phyloP scores from a whole-genome alignment of 2,888 invertebrate genomes.

The Dynastes grantii region DNA sequence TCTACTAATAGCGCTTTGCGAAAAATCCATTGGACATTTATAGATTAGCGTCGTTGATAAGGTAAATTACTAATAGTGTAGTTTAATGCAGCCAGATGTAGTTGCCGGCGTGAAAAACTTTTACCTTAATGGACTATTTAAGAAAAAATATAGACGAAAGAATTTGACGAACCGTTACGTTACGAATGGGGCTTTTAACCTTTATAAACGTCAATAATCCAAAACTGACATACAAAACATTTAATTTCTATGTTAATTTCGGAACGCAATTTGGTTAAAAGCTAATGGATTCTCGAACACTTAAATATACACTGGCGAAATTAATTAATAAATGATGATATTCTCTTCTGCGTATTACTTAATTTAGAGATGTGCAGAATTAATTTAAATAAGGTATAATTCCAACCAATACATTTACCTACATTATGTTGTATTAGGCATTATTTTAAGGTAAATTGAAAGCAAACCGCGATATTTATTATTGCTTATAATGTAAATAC shows the following conservation, averaged over 20 bases:
- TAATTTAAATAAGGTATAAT: too few species aligned
- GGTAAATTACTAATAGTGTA: conserved; percentile 39
- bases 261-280: background rate
- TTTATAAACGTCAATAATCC: conserved; percentile 29
- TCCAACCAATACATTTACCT: too few species aligned
- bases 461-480: too few species aligned
- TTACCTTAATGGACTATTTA: conserved; percentile 42
- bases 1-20: conserved; percentile 22
- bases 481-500: too few species aligned
- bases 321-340: too few species aligned
- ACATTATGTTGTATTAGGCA: too few species aligned
- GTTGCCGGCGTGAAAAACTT: conserved; percentile 23
- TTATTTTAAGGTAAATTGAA: too few species aligned
- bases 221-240: conserved; percentile 5
- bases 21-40: conserved; percentile 26
- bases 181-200: conserved; percentile 34
- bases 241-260: conserved; percentile 2
- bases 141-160: conserved; percentile 22
- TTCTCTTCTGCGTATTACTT: too few species aligned
- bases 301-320: background rate
- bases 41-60: conserved; percentile 21
- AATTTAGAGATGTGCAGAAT: too few species aligned
- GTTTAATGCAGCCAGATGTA: conserved; percentile 28
- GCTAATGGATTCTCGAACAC: conserved; percentile 1
- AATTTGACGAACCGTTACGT: conserved; percentile 36